Conservation (phyloP, 2,888 invertebrate genomes). For the Sinohyriopsis cumingii region DNA sequence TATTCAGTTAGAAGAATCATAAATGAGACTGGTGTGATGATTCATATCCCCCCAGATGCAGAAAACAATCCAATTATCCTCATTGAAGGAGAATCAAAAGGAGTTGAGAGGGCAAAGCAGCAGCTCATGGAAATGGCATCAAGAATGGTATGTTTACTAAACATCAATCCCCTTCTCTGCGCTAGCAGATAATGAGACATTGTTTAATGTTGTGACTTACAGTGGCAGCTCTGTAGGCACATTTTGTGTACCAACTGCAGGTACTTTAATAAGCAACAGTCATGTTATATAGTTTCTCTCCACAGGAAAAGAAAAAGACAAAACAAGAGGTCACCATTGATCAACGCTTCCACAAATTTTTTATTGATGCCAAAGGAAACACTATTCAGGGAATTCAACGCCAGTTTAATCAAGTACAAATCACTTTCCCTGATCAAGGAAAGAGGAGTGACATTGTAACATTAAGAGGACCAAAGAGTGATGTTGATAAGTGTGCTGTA, state of each 20-base stretch:
- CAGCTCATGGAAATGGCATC: slow-evolving; percentile 74
- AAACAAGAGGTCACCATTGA: slow-evolving; percentile 95
- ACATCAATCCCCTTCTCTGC: too few species aligned
- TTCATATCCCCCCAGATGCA: slow-evolving; percentile 90
- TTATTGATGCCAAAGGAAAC: slow-evolving; percentile 95
- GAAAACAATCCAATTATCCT: slow-evolving; percentile 83
- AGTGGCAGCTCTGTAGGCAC: too few species aligned
- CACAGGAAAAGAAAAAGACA: slow-evolving; percentile 89
- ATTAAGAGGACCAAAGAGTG: slow-evolving; percentile 94
- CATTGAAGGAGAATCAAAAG: slow-evolving; percentile 92
- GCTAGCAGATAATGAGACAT: too few species aligned
- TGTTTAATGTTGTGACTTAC: too few species aligned
- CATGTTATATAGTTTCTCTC: neutral
- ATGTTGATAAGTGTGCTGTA: slow-evolving; percentile 94
- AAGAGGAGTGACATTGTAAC: slow-evolving; percentile 95
- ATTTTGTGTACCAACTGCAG: too few species aligned
- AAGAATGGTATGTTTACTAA: slow-evolving; percentile 72
- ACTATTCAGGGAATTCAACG: slow-evolving; percentile 94
- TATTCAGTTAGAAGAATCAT: slow-evolving; percentile 90
- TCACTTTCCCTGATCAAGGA: slow-evolving; percentile 87
- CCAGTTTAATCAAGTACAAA: slow-evolving; percentile 82
- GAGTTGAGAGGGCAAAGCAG: slow-evolving; percentile 86
- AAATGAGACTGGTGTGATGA: slow-evolving; percentile 92
- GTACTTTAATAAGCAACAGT: too few species aligned
- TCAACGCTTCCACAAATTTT: slow-evolving; percentile 92